These are phyloP conservation scores for Stylophora pistillata DNA, from an alignment of 64 coral and sea anemone species.

Conservation along the genomic window DNA sequence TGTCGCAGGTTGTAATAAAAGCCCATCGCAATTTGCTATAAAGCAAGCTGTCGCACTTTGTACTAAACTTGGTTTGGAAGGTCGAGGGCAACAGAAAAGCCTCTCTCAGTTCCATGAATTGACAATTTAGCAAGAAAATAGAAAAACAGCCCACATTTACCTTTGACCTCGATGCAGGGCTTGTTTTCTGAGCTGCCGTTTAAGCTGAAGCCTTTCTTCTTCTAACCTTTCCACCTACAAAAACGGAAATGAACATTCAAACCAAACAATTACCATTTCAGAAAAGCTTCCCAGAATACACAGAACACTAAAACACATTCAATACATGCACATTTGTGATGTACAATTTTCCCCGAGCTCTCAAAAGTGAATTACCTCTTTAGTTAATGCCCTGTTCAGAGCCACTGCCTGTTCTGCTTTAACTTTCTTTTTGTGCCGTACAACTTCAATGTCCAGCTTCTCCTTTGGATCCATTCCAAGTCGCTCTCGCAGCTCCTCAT, in stretches of 20 bases:
- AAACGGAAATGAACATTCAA: background rate
- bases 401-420: slow-evolving; percentile 92
- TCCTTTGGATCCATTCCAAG: slow-evolving; percentile 92
- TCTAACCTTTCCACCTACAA: slow-evolving; percentile 90
- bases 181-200: slow-evolving; percentile 95
- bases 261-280: background rate
- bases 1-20: too few species aligned
- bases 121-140: too few species aligned
- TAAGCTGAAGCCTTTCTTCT: slow-evolving; percentile 86
- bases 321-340: too few species aligned
- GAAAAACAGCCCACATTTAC: background rate
- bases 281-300: too few species aligned
- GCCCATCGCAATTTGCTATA: too few species aligned
- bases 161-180: slow-evolving; percentile 92
- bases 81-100: too few species aligned
- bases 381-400: slow-evolving; percentile 85
- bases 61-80: too few species aligned
- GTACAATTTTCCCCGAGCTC: too few species aligned
- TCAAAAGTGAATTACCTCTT: slow-evolving; percentile 62
- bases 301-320: too few species aligned
- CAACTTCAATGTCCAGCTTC: slow-evolving; percentile 84
- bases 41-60: too few species aligned
- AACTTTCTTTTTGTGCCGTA: slow-evolving; percentile 91
- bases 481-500: slow-evolving; percentile 92
- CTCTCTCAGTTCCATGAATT: too few species aligned